These are phyloP conservation scores for Orthonychiurus folsomi DNA, from an alignment of 2,888 invertebrate genomes.

Conservation along the genomic window DNA sequence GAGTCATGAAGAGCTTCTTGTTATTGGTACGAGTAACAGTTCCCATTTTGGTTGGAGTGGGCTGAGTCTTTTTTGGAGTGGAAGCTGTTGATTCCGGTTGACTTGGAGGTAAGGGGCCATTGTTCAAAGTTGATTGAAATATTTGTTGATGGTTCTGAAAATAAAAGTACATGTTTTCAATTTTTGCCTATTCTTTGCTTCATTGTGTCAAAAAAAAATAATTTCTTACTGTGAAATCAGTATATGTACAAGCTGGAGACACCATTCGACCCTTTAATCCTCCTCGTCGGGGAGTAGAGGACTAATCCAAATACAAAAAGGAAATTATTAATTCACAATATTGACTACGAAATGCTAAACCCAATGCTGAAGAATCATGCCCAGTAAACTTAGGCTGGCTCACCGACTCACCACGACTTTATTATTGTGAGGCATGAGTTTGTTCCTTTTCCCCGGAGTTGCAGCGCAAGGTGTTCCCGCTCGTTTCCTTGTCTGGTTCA, in stretches of 20 bases:
- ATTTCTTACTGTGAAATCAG: neutral
- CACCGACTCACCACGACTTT: neutral
- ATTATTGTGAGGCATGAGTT: neutral
- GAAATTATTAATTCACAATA: neutral
- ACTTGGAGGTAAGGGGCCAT: neutral
- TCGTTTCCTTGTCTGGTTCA: neutral
- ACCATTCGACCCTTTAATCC: neutral
- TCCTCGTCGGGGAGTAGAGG: neutral
- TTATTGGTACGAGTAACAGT: too few species aligned
- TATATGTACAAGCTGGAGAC: neutral
- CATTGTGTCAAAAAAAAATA: neutral
- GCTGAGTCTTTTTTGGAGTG: neutral
- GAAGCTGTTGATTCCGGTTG: neutral
- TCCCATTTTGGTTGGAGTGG: neutral
- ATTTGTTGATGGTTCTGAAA: neutral
- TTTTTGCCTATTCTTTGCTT: neutral
- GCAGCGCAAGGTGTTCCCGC: neutral
- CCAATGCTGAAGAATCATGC: neutral
- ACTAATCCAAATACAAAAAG: neutral
- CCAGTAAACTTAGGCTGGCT: neutral
- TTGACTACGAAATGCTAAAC: neutral
- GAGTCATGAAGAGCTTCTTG: too few species aligned
- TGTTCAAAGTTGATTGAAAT: neutral
- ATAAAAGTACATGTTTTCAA: neutral
- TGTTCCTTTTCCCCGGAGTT: neutral